A percentile compares a stretch with the other conserved stretches of the same genome.
These are phyloP conservation scores for Mesembrinibis cayennensis DNA, from an alignment of 2,113 vertebrate genomes.

Conservation along the genomic window DNA sequence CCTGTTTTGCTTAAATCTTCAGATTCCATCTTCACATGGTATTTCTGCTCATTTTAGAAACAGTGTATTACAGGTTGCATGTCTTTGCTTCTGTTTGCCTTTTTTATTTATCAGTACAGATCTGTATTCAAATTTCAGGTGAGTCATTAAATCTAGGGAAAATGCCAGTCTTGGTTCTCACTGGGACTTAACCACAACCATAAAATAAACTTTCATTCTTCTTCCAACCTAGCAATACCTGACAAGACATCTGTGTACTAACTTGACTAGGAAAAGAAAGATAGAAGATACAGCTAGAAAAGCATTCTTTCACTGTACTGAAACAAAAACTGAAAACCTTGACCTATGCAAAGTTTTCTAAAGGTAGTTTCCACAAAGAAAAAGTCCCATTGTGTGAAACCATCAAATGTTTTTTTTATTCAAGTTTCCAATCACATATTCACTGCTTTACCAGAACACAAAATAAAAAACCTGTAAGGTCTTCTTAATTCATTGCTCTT, in stretches of 20 bases:
- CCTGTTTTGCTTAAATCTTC: slow-evolving; percentile 10
- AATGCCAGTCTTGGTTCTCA: background rate
- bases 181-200: background rate
- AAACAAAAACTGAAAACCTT: background rate
- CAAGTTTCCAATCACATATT: background rate
- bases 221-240: background rate
- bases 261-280: background rate
- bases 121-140: background rate
- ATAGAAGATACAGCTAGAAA: background rate
- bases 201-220: background rate
- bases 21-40: background rate
- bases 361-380: background rate
- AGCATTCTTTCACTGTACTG: background rate
- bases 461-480: background rate
- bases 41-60: slow-evolving; percentile 32
- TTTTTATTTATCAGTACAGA: background rate
- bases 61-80: background rate
- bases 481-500: background rate
- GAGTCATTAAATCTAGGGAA: background rate
- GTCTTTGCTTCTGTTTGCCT: background rate
- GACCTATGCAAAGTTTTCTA: background rate
- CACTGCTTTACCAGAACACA: background rate
- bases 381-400: background rate
- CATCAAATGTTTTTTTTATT: background rate
- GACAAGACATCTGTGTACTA: background rate